These are phyloP conservation scores for Napeogenes inachia DNA, from an alignment of 2,888 invertebrate genomes.

Conservation along the genomic window DNA sequence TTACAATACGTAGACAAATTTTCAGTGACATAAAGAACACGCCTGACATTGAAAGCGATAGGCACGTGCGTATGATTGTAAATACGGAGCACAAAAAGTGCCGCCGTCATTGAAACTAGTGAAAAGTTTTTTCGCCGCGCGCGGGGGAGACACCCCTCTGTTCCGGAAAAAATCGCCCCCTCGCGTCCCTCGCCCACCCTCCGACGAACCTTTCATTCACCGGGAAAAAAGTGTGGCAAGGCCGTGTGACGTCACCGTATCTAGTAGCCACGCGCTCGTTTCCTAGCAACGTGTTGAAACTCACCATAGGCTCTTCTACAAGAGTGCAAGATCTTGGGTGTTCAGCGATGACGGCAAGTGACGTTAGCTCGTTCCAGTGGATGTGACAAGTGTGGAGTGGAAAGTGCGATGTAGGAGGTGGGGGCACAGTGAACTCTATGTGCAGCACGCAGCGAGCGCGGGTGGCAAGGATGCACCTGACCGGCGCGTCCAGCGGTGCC, in stretches of 20 bases:
- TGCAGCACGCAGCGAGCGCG: conserved; percentile 73
- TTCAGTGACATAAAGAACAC: conserved; percentile 12
- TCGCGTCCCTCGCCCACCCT: conserved; percentile 70
- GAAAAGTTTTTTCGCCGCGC: conserved; percentile 72
- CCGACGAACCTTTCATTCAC: conserved; percentile 81
- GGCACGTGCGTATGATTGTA: conserved; percentile 65
- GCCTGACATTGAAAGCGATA: conserved; percentile 52
- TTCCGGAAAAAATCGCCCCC: conserved; percentile 72
- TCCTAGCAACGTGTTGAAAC: conserved; percentile 67
- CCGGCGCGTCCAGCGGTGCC: conserved; percentile 73
- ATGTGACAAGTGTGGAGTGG: conserved; percentile 45
- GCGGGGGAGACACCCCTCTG: conserved; percentile 69
- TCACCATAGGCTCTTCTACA: conserved; percentile 30
- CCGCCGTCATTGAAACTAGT: conserved; percentile 76
- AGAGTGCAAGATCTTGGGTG: conserved; percentile 30
- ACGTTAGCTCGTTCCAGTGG: conserved; percentile 46
- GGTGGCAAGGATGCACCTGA: conserved; percentile 75
- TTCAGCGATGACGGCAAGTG: conserved; percentile 47
- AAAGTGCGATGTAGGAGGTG: conserved; percentile 59
- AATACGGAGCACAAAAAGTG: conserved; percentile 73
- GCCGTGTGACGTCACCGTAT: conserved; percentile 76
- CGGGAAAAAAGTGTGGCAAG: conserved; percentile 78
- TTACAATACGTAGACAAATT: conserved; percentile 41
- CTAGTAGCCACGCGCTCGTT: conserved; percentile 73
- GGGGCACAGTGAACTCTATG: conserved; percentile 58